Conservation (phyloP, 64 coral and sea anemone species). For the Porites lutea region DNA sequence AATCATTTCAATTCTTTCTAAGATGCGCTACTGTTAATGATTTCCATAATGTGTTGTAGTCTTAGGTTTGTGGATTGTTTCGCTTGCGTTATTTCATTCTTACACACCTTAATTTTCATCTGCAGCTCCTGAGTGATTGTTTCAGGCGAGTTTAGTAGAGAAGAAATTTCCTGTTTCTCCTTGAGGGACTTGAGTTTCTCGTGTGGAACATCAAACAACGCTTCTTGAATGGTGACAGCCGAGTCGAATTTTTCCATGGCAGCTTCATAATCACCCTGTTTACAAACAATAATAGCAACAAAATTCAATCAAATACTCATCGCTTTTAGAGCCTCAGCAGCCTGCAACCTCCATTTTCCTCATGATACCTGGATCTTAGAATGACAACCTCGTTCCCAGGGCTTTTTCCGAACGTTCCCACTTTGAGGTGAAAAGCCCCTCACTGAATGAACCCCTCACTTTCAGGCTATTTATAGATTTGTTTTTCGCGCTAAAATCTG, state of each 20-base stretch:
- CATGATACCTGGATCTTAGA: too few species aligned
- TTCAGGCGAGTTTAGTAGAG: not conserved
- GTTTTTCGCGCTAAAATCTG: too few species aligned
- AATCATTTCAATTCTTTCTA: not conserved
- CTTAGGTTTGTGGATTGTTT: not conserved
- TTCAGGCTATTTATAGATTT: too few species aligned
- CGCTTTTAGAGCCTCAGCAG: too few species aligned
- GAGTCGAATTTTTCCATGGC: not conserved
- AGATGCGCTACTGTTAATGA: not conserved
- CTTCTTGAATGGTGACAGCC: conserved; percentile 39
- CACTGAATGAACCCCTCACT: too few species aligned
- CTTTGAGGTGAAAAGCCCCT: too few species aligned
- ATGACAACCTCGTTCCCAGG: too few species aligned
- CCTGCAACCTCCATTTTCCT: too few species aligned
- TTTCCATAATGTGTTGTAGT: conserved; percentile 13
- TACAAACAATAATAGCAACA: not conserved
- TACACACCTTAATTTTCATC: not conserved
- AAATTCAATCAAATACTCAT: too few species aligned
- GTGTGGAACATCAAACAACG: conserved; percentile 57
- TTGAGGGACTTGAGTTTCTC: conserved; percentile 46
- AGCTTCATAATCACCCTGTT: not conserved
- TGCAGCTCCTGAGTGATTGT: not conserved
- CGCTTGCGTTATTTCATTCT: not conserved
- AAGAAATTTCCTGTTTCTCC: not conserved
- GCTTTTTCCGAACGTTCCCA: too few species aligned